Conservation (phyloP, 2,888 invertebrate genomes). For the Meiosimyza platycephala region DNA sequence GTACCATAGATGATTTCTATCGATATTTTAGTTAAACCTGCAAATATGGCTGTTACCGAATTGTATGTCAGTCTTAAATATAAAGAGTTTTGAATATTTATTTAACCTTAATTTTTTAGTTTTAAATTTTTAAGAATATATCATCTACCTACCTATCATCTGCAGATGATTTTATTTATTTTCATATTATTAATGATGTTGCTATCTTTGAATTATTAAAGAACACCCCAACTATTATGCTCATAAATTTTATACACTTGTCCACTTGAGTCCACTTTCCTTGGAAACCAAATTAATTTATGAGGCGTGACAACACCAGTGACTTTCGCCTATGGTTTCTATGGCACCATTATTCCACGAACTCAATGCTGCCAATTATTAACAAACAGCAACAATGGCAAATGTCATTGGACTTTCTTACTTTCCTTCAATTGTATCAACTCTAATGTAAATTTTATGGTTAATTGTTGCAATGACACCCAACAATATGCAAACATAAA, state of each 20-base stretch:
- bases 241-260: background rate
- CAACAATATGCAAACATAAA: conserved; percentile 10
- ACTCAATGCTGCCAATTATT: background rate
- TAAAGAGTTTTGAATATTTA: too few species aligned
- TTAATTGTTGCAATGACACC: conserved; percentile 32
- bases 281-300: conserved; percentile 56
- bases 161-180: too few species aligned
- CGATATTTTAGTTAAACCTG: too few species aligned
- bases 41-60: too few species aligned
- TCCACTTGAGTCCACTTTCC: conserved; percentile 23
- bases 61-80: too few species aligned
- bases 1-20: too few species aligned
- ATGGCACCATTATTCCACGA: background rate
- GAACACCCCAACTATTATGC: too few species aligned
- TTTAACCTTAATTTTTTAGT: too few species aligned
- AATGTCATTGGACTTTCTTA: conserved; percentile 57
- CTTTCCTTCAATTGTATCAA: conserved; percentile 36
- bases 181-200: too few species aligned
- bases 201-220: too few species aligned
- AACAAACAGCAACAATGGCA: conserved; percentile 3
- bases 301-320: conserved; percentile 51
- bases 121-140: too few species aligned
- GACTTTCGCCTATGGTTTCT: conserved; percentile 31
- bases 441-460: conserved; percentile 55
- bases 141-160: background rate